Evolutionary conservation across 2,888 invertebrate genomes (phyloP).

Genomic region (Oscheius sp.): DNA sequence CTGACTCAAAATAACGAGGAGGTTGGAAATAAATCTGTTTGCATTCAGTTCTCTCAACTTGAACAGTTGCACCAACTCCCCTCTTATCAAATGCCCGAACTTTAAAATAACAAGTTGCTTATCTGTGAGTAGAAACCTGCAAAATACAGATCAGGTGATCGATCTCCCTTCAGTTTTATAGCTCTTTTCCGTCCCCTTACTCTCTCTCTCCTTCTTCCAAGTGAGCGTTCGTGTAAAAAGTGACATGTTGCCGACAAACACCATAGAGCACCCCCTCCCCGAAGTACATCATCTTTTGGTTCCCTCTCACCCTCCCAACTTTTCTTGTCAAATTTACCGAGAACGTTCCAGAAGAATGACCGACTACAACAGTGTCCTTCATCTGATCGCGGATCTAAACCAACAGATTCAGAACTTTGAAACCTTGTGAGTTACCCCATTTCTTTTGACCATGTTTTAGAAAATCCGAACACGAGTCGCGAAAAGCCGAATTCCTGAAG

Average conservation of each 20-base stretch:
- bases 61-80: too few species aligned
- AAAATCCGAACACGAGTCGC: constrained; percentile 10
- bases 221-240: background rate
- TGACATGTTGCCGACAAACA: background rate
- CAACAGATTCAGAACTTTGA: constrained; percentile 9
- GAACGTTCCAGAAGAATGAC: background rate
- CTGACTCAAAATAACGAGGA: too few species aligned
- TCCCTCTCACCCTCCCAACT: background rate
- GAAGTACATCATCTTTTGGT: background rate
- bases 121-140: too few species aligned
- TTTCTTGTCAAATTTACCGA: background rate
- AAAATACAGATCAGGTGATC: too few species aligned
- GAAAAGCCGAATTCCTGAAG: background rate
- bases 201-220: background rate
- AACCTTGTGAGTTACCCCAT: background rate
- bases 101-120: too few species aligned
- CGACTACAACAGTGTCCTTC: constrained; percentile 21
- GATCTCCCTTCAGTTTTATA: background rate
- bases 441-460: background rate
- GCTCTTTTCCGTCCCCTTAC: background rate
- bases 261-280: background rate
- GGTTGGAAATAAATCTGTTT: too few species aligned
- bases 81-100: too few species aligned
- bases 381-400: constrained; percentile 6
- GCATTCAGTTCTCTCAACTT: too few species aligned